Percentiles rank a stretch among this genome's conserved stretches.
These are phyloP conservation scores for Galerucella pusilla DNA, from an alignment of 2,888 invertebrate species.

Conservation along the genomic window DNA sequence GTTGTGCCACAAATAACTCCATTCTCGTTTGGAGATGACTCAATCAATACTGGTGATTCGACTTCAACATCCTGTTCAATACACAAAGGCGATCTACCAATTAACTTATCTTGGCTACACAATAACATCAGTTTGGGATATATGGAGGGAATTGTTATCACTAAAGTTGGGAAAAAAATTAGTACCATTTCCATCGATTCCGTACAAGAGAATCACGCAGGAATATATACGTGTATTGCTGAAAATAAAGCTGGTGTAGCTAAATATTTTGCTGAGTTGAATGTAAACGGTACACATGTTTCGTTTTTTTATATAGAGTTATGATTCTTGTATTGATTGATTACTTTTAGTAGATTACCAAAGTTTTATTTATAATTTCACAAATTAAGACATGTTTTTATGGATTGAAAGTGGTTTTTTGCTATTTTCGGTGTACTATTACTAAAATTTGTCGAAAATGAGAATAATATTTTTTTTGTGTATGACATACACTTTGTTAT, in stretches of 20 bases:
- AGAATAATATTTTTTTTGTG: no score
- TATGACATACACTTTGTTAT: no score
- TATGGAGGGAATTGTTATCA: conserved; percentile 55
- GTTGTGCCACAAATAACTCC: conserved; percentile 77
- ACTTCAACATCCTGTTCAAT: conserved; percentile 82
- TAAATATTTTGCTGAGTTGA: conserved; percentile 72
- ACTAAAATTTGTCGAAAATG: no score
- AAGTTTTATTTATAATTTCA: no score
- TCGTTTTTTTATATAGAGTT: background rate
- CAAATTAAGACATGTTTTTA: no score
- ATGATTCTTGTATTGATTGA: background rate
- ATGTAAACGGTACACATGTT: conserved; percentile 72
- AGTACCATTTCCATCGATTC: conserved; percentile 68
- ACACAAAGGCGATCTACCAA: conserved; percentile 82
- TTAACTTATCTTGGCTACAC: conserved; percentile 81
- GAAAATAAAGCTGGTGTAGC: conserved; percentile 71
- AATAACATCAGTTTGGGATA: conserved; percentile 68
- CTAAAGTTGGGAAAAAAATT: conserved; percentile 64
- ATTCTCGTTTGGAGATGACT: conserved; percentile 78
- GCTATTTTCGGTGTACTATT: no score
- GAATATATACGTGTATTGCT: conserved; percentile 67
- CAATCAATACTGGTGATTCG: conserved; percentile 81
- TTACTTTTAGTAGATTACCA: background rate
- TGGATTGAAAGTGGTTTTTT: no score
- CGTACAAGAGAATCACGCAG: conserved; percentile 66